Percentiles rank a stretch among this genome's conserved stretches.
phyloP scores from a whole-genome alignment of 92 coral and sea anemone species.

The Epizoanthus stellaris region DNA sequence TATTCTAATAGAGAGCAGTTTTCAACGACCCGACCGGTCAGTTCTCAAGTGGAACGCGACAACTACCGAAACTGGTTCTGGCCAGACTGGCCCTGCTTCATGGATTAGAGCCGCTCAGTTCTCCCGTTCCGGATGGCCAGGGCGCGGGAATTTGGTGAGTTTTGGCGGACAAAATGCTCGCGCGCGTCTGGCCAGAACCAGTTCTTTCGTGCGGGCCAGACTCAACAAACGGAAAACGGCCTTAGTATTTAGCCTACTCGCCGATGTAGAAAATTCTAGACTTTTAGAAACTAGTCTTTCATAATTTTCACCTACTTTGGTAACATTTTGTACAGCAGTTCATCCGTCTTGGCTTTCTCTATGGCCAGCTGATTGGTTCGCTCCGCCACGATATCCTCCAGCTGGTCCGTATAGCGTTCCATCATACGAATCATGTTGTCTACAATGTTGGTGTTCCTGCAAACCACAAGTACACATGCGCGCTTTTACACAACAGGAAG shows the following conservation, averaged over 20 bases:
- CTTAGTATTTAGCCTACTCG: background rate
- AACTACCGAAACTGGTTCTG: no score
- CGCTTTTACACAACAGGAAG: background rate
- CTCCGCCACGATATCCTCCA: conserved; percentile 81
- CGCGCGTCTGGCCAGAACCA: no score
- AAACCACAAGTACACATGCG: background rate
- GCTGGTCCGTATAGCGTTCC: conserved; percentile 87
- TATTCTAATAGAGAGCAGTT: no score
- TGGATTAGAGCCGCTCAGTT: no score
- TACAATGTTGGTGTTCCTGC: conserved; percentile 80
- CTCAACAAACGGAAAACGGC: background rate
- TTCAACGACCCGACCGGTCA: no score
- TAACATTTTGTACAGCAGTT: conserved; percentile 83
- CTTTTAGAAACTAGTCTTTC: background rate
- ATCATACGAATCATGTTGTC: conserved; percentile 90
- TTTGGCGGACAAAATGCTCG: no score
- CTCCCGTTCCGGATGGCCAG: no score
- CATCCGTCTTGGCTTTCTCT: conserved; percentile 87
- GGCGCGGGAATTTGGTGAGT: no score
- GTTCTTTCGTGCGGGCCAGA: no score
- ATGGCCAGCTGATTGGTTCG: conserved; percentile 83
- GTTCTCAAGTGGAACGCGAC: no score
- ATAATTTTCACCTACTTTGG: conserved; percentile 66
- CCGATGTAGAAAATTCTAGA: background rate
- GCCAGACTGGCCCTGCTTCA: no score